Base-by-base conservation (phyloP, 37 sponge, comb jelly and placozoan genomes). In the Aphrocallistes beatrix region DNA sequence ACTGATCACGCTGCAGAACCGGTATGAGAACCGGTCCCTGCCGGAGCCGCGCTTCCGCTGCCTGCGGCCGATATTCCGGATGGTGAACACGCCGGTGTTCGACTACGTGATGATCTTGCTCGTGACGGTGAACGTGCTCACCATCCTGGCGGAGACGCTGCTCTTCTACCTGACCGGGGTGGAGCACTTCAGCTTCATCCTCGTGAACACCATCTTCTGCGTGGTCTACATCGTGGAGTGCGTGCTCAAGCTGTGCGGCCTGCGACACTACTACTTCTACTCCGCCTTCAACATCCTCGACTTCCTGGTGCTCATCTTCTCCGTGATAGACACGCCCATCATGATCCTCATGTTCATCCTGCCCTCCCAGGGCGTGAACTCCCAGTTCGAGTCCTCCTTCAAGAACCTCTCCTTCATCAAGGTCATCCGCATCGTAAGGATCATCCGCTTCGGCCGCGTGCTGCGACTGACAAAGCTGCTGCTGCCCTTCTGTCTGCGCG, bases 241-340 rank as follows among this genome's bases (percentile, higher is more conserved):
- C 25, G 37, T 36, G 38, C 38, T 51, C 0, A 23, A 91, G 88
- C 83, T 91, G 8, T 81, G 89, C 51, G 95, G 95, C 0, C 91
- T 91, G 86, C n/a, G 91, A 60, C 69, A 88, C 82, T 85, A 94
- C 87, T 94, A 92, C 87, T 94, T 90, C 83, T 84, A 82, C 25
- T 88, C 83, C 82, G 85, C 85, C 36, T 93, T 92, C 92, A 93
- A 93, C 81, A 0, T 88, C 13, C 86, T 91, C 37, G 96, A 95
- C 38, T 81, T 95, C 34, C 39, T 87, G 37, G 88, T 95, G 30
- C 81, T 93, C 60, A 51, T 88, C 39, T 45, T 93, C 28, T 89
- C 91, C 1, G 23, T 91, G 32, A 49, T 91, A 23, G 94, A 93
- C 87, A 88, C 89, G 23, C 60, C 85, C 0, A 38, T 93, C n/a